These are phyloP conservation scores for Carpatolechia fugitivella DNA, from an alignment of 2,888 invertebrate species.

Conservation along the genomic window DNA sequence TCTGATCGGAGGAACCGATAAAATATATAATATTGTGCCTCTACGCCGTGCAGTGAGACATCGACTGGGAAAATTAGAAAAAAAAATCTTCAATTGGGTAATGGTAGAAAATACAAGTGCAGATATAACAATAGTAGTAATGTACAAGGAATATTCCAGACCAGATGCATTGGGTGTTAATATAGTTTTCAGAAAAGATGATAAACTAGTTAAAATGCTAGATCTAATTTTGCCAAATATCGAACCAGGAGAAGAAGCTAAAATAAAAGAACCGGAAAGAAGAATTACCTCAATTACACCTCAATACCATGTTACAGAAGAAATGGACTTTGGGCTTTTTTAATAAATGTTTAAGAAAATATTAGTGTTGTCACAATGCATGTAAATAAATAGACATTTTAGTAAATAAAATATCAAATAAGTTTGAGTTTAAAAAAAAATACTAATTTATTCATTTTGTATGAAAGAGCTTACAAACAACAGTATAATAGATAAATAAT, in stretches of 20 bases:
- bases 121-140: neutral
- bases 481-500: no score
- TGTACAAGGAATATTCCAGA: conserved; percentile 1
- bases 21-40: neutral
- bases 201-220: neutral
- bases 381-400: no score
- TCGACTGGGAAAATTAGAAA: neutral
- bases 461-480: no score
- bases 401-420: no score
- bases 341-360: no score
- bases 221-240: neutral
- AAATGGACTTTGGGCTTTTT: neutral
- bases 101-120: neutral
- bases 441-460: no score
- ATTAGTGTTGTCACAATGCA: no score
- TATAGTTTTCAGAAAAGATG: neutral
- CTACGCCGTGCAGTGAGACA: neutral
- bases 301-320: neutral
- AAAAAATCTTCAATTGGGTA: neutral
- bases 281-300: neutral
- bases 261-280: neutral
- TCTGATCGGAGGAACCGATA: neutral
- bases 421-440: no score
- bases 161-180: neutral
- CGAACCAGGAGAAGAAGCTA: neutral